Evolutionary conservation across 1,140 invertebrate species (phyloP), one percentile per base, ranked within the genome.

Genomic region (Aphelinus certus): DNA sequence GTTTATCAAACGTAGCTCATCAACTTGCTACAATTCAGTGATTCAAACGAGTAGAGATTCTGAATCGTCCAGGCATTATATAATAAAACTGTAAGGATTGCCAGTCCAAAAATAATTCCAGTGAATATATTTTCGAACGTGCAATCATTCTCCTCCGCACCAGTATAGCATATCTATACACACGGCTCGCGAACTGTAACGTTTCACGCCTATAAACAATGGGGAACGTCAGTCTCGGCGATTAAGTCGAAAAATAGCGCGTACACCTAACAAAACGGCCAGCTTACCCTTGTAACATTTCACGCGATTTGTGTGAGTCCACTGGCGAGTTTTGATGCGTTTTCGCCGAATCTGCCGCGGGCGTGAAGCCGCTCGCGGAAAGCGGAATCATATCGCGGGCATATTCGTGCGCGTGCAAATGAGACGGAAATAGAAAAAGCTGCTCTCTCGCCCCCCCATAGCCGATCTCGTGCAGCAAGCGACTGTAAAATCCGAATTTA

Each of bases 401-500:
- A 45, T 63, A 46, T 10, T 9, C 42, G 48, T 26, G 10, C n/a
- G 7, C 43, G 68, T 51, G 48, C 10, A 7, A 3, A 26, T 9
- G 64, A 7, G 49, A 68, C 57, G 58, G 51, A 74, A 74, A 74
- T 74, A 74, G 73, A 62, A 63, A 68, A 63, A 69, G 43, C 47
- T 62, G 26, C 67, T 5, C 5, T 10, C 9, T 46, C 65, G 9
- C 2, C 53, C 51, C 7, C 58, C 51, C 61, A 64, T 71, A 45
- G 46, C 1, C 3, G 26, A 26, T 26, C 26, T 6, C 45, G 56
- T 9, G 53, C 56, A 46, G 71, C 71, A 73, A 73, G 10, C 71
- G 47, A 67, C 58, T 67, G 71, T 73, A 73, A 73, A 73, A 58
- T 73, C 58, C 48, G 26, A 55, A 73, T 67, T 66, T 67, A 67